These are phyloP conservation scores for Scytalopus superciliaris DNA, from an alignment of 2,113 vertebrate species.

Conservation along the genomic window DNA sequence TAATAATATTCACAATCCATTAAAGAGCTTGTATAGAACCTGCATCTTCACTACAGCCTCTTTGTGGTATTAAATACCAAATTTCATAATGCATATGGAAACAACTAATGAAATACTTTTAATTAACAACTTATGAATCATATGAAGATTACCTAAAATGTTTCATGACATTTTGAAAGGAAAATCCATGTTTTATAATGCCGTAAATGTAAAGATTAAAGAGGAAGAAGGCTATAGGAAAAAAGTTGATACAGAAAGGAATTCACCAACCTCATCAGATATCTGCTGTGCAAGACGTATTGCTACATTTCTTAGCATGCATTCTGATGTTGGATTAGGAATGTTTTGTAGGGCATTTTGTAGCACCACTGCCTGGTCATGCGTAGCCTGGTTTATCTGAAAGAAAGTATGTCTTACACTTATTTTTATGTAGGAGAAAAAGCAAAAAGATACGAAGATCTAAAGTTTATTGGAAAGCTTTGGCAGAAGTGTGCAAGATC, in stretches of 20 bases:
- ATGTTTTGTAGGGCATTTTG: constrained; percentile 98
- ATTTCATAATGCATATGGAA: neutral
- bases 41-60: neutral
- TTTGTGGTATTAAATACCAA: neutral
- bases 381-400: constrained; percentile 94
- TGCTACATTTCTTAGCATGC: constrained; percentile 98
- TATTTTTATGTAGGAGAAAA: constrained; percentile 17
- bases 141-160: neutral
- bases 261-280: constrained; percentile 91
- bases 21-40: neutral
- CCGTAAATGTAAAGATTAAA: neutral
- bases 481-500: neutral
- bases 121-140: neutral
- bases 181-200: neutral
- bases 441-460: neutral
- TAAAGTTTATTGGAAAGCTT: neutral
- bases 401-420: constrained; percentile 55
- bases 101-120: neutral
- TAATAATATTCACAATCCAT: neutral
- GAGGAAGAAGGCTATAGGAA: neutral
- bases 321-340: constrained; percentile 97
- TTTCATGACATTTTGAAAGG: neutral
- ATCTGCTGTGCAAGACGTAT: constrained; percentile 98
- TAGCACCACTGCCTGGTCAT: constrained; percentile 97
- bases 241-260: neutral